Evolutionary conservation across 2,888 invertebrate genomes (phyloP).

Genomic region (Sminthurides aquaticus): DNA sequence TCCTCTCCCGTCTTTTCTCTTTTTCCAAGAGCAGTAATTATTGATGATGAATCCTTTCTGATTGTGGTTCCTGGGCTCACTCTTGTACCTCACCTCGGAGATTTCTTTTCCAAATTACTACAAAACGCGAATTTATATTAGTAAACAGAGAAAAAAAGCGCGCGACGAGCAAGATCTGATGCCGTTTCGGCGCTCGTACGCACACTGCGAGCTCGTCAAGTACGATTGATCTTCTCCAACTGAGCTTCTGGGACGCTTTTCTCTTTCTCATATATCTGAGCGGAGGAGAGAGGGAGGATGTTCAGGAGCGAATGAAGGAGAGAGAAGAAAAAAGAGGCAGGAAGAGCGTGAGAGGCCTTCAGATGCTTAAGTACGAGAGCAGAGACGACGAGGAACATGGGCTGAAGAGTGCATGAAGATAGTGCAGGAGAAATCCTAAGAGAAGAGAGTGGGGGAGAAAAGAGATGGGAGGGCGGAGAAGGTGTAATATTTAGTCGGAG

Average conservation of each 20-base stretch:
- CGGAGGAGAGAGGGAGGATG: neutral
- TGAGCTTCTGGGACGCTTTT: conserved; percentile 21
- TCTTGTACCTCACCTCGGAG: no score
- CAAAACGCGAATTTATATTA: no score
- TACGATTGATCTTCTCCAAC: conserved; percentile 31
- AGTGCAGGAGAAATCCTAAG: neutral
- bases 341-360: neutral
- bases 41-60: neutral
- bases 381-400: neutral
- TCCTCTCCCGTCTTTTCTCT: no score
- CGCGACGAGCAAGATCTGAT: conserved; percentile 33
- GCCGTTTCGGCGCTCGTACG: conserved; percentile 32
- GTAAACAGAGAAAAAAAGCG: no score
- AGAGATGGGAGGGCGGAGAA: neutral
- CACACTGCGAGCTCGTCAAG: conserved; percentile 30
- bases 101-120: no score
- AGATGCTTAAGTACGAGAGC: neutral
- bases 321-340: neutral
- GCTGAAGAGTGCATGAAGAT: neutral
- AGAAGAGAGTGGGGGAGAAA: neutral
- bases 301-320: neutral
- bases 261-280: conserved; percentile 16
- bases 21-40: no score
- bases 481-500: neutral
- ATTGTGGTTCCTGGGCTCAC: no score